Percentiles rank a stretch among this genome's conserved stretches.
These are phyloP conservation scores for Phoenicopterus ruber DNA, from an alignment of 2,113 vertebrate genomes.

Conservation along the genomic window DNA sequence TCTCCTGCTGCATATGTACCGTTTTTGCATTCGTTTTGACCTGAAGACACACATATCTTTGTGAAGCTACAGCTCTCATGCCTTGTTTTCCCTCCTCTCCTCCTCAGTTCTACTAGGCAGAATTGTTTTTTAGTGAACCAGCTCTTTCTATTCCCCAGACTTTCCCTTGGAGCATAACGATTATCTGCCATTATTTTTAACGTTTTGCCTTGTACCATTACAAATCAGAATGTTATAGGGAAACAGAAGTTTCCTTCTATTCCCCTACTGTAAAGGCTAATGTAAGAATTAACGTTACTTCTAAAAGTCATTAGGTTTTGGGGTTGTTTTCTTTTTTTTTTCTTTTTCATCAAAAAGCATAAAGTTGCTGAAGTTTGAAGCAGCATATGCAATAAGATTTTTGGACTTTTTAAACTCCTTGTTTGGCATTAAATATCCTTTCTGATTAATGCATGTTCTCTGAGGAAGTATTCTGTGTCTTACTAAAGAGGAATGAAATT, in stretches of 20 bases:
- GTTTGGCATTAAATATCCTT: not conserved
- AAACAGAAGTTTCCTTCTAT: not conserved
- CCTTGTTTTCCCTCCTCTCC: not conserved
- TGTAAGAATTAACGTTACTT: not conserved
- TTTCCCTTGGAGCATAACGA: not conserved
- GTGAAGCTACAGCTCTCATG: not conserved
- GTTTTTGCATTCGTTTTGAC: not conserved
- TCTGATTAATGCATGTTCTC: not conserved
- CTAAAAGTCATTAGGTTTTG: not conserved
- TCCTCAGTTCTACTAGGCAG: not conserved
- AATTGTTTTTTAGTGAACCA: not conserved
- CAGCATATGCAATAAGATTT: not conserved
- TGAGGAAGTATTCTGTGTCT: not conserved
- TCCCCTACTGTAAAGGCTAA: not conserved
- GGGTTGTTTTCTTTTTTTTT: not conserved
- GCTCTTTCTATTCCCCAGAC: not conserved
- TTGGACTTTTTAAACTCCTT: not conserved
- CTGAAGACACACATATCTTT: not conserved
- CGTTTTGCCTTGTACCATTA: not conserved
- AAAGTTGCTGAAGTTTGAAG: not conserved
- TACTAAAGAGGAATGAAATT: not conserved
- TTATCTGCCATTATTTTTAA: not conserved
- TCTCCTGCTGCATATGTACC: not conserved
- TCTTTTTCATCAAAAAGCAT: not conserved
- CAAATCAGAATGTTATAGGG: not conserved